These are phyloP conservation scores for Drosophila repletoides DNA, from an alignment of 1,140 invertebrate genomes.

Conservation along the genomic window DNA sequence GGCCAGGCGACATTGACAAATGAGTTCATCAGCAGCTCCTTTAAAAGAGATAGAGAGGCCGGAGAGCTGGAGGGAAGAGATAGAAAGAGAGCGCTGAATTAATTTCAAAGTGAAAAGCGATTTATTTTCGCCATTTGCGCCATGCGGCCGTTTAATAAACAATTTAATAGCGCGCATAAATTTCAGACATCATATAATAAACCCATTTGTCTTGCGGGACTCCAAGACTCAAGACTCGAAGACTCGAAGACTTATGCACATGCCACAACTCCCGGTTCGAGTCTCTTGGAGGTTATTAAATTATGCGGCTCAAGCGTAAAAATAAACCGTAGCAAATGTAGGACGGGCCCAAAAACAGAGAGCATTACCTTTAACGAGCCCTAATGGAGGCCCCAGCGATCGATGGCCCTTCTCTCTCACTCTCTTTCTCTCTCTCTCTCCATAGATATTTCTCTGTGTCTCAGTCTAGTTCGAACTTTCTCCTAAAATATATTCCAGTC, in stretches of 20 bases:
- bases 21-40: constrained; percentile 74
- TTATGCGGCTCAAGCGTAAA: constrained; percentile 76
- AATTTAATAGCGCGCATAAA: constrained; percentile 79
- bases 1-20: constrained; percentile 67
- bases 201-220: constrained; percentile 68
- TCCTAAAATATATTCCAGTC: no score
- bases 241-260: constrained; percentile 32
- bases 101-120: constrained; percentile 75
- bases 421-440: constrained; percentile 3
- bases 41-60: not conserved
- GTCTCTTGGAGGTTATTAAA: constrained; percentile 66
- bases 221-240: not conserved
- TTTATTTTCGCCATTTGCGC: constrained; percentile 78
- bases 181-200: constrained; percentile 78
- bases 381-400: constrained; percentile 47
- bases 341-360: constrained; percentile 37
- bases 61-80: not conserved
- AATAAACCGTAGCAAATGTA: constrained; percentile 76
- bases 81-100: constrained; percentile 21
- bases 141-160: constrained; percentile 75
- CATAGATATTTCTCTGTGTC: no score
- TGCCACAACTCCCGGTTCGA: constrained; percentile 16
- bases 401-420: not conserved
- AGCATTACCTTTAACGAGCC: constrained; percentile 58
- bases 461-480: constrained; percentile 48